Base-by-base conservation (phyloP, 2,113 vertebrate species). In the Antechinus flavipes region DNA sequence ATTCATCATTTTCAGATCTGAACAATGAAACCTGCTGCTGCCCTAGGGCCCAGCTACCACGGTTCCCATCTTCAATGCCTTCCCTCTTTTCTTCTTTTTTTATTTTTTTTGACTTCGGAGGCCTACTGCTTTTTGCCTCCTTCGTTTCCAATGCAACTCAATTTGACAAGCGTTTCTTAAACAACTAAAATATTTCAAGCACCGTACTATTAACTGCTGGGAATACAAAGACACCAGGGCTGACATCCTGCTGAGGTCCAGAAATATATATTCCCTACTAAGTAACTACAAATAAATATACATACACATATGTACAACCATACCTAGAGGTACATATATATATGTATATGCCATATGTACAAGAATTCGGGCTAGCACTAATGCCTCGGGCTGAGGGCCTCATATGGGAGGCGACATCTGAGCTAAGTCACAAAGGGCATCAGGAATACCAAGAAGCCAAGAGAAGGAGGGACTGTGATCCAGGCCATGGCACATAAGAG, bases 61-160 rank as follows among this genome's bases (percentile, higher is more conserved):
- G 90, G 25, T 24, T 26, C 23, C 9, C 89, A 10, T 27, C 89
- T 90, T 49, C 35, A 76, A n/a, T n/a, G 89, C 42, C 89, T 49
- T 90, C 26, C 49, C 8, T 11, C 26, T 23, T 49, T 26, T 47
- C 22, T 24, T 90, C 42, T 24, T 27, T 50, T 27, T 50, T 90
- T 25, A 27, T 30, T 27, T 49, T 50, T n/a, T 26, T 90, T 49
- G 24, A 14, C 89, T 49, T 49, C 50, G 42, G 11, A 90, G 10
- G 47, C 26, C 8, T 0, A 42, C 47, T 90, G 47, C 47, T 49
- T 96, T n/a, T 1, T 9, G 76, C 3, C 92, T 93, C 26, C 58
- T 92, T 97, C 89, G 89, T 98, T 96, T 19, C 35, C 53, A 94
- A 7, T 84, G 10, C 50, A 90, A 52, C 24, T 90, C 47, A 90